Conservation (phyloP, 2,797 vertebrate species). For the Glossophaga mutica region DNA sequence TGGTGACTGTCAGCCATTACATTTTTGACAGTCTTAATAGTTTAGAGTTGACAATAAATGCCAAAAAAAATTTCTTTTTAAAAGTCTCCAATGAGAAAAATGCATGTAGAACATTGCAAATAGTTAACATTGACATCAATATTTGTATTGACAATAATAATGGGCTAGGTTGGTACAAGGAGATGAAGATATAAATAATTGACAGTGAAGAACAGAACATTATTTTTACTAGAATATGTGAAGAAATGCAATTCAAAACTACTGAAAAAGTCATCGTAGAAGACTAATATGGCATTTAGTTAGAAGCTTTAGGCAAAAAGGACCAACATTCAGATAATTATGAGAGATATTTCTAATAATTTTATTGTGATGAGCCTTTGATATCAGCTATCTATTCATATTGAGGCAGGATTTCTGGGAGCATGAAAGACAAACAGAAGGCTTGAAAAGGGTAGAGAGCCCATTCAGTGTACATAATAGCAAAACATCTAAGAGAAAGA, state of each 20-base stretch:
- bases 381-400: not conserved
- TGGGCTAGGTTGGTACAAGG: not conserved
- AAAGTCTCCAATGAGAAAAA: not conserved
- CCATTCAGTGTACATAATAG: not conserved
- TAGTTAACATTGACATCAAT: not conserved
- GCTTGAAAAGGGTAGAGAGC: not conserved
- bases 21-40: not conserved
- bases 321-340: not conserved
- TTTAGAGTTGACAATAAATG: not conserved
- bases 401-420: not conserved
- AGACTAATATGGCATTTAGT: not conserved
- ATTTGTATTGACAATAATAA: not conserved
- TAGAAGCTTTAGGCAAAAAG: not conserved
- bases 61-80: not conserved
- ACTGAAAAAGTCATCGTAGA: not conserved
- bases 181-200: not conserved
- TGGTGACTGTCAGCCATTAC: too few relatives aligned
- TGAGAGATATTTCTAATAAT: not conserved
- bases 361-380: not conserved
- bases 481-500: not conserved
- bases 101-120: not conserved
- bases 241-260: not conserved
- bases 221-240: not conserved
- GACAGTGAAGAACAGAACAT: not conserved
- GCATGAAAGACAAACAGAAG: not conserved